Evolutionary conservation across 92 coral and sea anemone genomes (phyloP), one percentile per base, ranked within the genome.

Genomic region (Phenganax subtilis): DNA sequence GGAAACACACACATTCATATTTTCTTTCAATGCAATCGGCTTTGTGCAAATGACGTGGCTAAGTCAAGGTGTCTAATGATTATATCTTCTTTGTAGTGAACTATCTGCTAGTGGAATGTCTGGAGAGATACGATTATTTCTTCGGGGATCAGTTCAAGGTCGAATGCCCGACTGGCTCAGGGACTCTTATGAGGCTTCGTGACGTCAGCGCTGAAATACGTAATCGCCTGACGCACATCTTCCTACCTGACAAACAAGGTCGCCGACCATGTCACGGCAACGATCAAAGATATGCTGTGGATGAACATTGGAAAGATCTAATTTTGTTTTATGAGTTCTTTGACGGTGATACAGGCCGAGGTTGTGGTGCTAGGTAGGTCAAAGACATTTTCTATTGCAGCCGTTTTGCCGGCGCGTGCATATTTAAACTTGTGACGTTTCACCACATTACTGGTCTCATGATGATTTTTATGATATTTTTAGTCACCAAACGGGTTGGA

Each of bases 401-500:
- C 47, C 47, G 47, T 37, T 37, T 37, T 37, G 47, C 47, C 47
- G 5, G 47, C 47, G 47, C 47, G 47, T 37, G 47, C 47, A 5
- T 37, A 1, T 37, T 37, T 37, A 1, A 37, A 37, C 2, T 1
- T 37, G 47, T 37, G 47, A 2, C 5, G 47, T 37, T 37, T 37
- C 47, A 37, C 47, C 47, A 37, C 5, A 37, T 37, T 37, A 37
- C 47, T 37, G 47, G 47, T 37, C 5, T 37, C 11, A 52, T 80
- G 54, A 54, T 47, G 65, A 2, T 44, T 59, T 80, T 6, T 51
- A 20, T 63, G 31, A 15, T 59, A 54, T 60, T 82, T 87, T 29
- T 79, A 94, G 98, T 80, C 98, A 94, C 85, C 98, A 94, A 78
- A 94, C 98, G 14, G 98, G 98, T 8, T 94, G 98, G 98, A 94